Conservation (phyloP, 2,888 invertebrate genomes). For the Steinernema hermaphroditum region DNA sequence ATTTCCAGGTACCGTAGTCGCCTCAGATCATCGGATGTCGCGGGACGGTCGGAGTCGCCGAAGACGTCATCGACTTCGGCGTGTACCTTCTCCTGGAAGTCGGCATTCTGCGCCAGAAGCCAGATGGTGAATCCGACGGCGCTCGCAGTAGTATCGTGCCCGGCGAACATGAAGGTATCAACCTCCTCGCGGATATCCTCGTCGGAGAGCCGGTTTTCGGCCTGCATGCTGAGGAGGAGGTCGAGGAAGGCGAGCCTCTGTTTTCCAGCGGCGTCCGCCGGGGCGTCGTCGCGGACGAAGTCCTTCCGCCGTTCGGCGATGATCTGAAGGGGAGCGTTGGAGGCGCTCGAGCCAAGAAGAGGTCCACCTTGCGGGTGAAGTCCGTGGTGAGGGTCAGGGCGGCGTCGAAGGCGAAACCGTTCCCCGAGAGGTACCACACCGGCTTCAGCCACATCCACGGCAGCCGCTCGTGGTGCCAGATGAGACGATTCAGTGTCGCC, state of each 20-base stretch:
- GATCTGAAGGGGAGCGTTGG: conserved; percentile 30
- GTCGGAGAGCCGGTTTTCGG: conserved; percentile 65
- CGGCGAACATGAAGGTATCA: conserved; percentile 70
- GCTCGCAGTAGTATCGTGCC: conserved; percentile 69
- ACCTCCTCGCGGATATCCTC: conserved; percentile 70
- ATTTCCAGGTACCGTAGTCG: not conserved
- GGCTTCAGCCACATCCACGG: conserved; percentile 72
- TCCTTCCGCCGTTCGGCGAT: conserved; percentile 36
- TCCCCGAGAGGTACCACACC: conserved; percentile 72
- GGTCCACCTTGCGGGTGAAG: not conserved
- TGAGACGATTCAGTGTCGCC: conserved; percentile 37
- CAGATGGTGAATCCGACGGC: conserved; percentile 68
- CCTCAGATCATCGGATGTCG: not conserved
- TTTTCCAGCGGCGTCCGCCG: not conserved
- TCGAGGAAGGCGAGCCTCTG: conserved; percentile 68
- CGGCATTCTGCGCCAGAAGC: conserved; percentile 67
- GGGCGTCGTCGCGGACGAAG: not conserved
- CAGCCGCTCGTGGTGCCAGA: conserved; percentile 49
- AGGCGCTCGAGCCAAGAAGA: not conserved
- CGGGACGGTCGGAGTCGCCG: conserved; percentile 36
- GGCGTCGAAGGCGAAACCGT: conserved; percentile 54
- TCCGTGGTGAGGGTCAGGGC: conserved; percentile 33
- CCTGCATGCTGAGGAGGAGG: conserved; percentile 68
- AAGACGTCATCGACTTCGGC: conserved; percentile 54
- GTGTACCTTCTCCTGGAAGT: conserved; percentile 67